Base-by-base conservation (phyloP, 1,140 invertebrate species). In the Teleopsis dalmanni region DNA sequence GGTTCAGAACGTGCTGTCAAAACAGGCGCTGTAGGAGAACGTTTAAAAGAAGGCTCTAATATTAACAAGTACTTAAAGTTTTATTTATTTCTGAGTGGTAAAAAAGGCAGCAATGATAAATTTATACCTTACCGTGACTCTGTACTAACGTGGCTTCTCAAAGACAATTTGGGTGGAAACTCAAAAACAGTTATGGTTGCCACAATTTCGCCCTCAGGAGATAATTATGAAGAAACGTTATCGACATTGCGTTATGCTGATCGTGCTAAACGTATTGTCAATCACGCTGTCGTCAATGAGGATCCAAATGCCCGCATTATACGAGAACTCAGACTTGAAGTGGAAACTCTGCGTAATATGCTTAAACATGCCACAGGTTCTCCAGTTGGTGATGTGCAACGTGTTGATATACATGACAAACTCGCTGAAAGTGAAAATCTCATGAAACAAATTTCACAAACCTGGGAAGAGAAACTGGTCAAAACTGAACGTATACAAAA, bases 131-230 rank as follows among this genome's bases (percentile, higher is more conserved):
- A 99, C 75, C 78, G 95, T 69, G 96, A 99, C 75, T 98, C 95
- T 1, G 94, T 98, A 10, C 77, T 99, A 13, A 99, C 96, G 26
- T 98, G 95, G 95, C 78, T 98, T 31, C 72, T 98, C 1, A 96
- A 96, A 75, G 94, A 98, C 73, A 96, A 95, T 76, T 79, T 98
- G 13, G 96, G 97, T 44, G 97, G 97, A 25, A 99, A 99, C 73
- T 96, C 91, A 66, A 93, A 92, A 73, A 99, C 96, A 48, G 92
- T 98, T 16, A 99, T 99, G 96, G 88, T 96, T 35, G 95, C 95
- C 23, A 98, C 96, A 19, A 82, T 99, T 62, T 97, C 93, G 47
- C 96, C 96, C 1, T 88, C 95, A 3, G 89, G 88, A 1, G 95
- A 98, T 74, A 98, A 99, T 76, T 98, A 94, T 70, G 96, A 99